Conservation (phyloP, 2,797 vertebrate genomes). For the Muscicapa striata region DNA sequence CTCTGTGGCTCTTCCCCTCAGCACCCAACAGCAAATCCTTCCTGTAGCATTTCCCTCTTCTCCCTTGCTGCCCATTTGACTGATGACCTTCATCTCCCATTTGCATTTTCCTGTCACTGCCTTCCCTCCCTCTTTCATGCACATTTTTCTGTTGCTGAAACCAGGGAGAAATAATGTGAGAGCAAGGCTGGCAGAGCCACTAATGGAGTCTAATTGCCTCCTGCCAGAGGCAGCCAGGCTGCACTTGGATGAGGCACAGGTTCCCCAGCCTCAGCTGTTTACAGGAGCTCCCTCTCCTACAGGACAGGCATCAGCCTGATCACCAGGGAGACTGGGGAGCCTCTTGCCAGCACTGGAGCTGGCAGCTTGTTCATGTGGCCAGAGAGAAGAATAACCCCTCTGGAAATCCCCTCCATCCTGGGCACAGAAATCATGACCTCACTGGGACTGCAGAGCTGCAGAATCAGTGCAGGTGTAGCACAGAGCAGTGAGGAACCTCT, state of each 20-base stretch:
- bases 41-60: not conserved
- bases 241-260: not conserved
- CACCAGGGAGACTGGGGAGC: constrained; percentile 37
- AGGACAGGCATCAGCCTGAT: not conserved
- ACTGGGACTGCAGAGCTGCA: not conserved
- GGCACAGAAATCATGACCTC: not conserved
- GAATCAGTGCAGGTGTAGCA: not conserved
- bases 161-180: not conserved
- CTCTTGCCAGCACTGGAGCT: not conserved
- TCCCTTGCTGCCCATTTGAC: not conserved
- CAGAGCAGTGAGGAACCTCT: not conserved
- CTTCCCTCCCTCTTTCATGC: not conserved
- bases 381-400: not conserved
- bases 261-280: not conserved
- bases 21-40: not conserved
- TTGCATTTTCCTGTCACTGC: not conserved
- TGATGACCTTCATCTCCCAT: not conserved
- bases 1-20: not conserved
- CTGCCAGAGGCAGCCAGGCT: constrained; percentile 24
- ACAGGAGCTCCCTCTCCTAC: not conserved
- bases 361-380: not conserved
- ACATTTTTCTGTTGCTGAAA: constrained; percentile 15
- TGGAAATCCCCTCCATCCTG: not conserved
- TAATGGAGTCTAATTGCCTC: constrained; percentile 51
- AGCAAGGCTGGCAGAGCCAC: not conserved